Evolutionary conservation across 2,113 vertebrate species (phyloP).

Genomic region (Perca fluviatilis): DNA sequence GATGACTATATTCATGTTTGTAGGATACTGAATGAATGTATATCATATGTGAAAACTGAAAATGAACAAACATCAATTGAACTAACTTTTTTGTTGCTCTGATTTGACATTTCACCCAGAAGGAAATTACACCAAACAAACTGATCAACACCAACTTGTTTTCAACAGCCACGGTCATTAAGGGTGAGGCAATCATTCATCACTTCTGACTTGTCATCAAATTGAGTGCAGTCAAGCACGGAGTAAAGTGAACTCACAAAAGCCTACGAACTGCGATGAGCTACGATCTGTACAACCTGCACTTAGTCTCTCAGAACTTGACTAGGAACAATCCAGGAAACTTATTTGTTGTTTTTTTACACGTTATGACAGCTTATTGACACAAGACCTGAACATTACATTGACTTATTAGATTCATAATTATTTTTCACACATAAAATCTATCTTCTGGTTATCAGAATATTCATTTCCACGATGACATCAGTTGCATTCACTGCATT

Average conservation of each 20-base stretch:
- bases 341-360: background rate
- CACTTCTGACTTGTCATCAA: conserved; percentile 2
- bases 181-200: conserved; percentile 14
- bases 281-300: background rate
- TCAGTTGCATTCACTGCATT: no score
- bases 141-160: conserved; percentile 6
- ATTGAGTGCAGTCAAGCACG: background rate
- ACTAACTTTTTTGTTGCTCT: background rate
- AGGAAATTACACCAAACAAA: background rate
- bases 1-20: background rate
- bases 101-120: background rate
- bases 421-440: background rate
- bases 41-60: background rate
- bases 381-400: background rate
- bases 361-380: background rate
- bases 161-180: conserved; percentile 2
- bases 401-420: background rate
- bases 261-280: background rate
- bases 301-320: background rate
- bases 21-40: background rate
- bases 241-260: background rate
- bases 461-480: background rate
- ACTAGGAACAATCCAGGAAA: background rate
- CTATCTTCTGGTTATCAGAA: background rate
- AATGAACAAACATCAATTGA: background rate